These are phyloP conservation scores for Hoplostethus atlanticus DNA, from an alignment of 2,797 vertebrate genomes.

Conservation along the genomic window DNA sequence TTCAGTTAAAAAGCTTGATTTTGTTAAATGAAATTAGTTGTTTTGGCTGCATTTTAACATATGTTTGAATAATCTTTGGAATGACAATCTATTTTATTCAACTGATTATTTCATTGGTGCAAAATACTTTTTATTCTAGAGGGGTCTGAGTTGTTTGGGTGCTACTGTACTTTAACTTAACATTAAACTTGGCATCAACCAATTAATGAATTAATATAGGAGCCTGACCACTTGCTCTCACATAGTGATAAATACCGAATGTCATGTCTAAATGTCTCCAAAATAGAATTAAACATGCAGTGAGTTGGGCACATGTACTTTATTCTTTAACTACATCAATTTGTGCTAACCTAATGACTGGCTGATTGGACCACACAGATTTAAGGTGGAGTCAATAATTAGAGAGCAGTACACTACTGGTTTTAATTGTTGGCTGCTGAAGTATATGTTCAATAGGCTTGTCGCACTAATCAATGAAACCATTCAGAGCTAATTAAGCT, in stretches of 20 bases:
- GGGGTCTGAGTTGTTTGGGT: neutral
- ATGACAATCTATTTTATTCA: constrained; percentile 1
- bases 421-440: constrained; percentile 71
- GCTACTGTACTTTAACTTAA: constrained; percentile 11
- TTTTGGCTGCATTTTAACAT: neutral
- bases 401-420: constrained; percentile 60
- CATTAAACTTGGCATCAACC: constrained; percentile 16
- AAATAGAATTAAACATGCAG: neutral
- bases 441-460: constrained; percentile 81
- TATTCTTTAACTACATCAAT: constrained; percentile 3
- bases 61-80: neutral
- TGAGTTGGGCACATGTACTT: neutral
- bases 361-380: constrained; percentile 21
- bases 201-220: neutral
- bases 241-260: neutral
- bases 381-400: constrained; percentile 69
- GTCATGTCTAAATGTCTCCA: neutral
- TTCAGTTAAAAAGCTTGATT: neutral
- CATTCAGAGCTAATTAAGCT: constrained; percentile 79
- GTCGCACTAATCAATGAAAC: constrained; percentile 82
- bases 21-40: neutral
- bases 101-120: neutral
- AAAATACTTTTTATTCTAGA: constrained; percentile 1
- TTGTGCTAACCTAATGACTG: constrained; percentile 4
- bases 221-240: neutral